A percentile compares a stretch with the other conserved stretches of the same genome.
Conservation (phyloP, 2,797 vertebrate species). For the Pantherophis alleghaniensis region DNA sequence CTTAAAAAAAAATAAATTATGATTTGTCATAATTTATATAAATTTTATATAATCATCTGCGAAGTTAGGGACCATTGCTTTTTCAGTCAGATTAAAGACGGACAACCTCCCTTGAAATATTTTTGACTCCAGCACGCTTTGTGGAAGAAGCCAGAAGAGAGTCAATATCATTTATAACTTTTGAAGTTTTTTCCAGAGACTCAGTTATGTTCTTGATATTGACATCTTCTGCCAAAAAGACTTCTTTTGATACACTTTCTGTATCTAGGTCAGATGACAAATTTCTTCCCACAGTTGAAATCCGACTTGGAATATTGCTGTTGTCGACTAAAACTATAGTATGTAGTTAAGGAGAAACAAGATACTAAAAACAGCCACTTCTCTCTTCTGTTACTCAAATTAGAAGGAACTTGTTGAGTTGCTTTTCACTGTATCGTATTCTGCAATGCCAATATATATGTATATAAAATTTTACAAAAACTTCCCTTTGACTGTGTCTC, state of each 20-base stretch:
- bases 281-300: conserved; percentile 33
- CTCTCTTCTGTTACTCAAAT: neutral
- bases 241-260: neutral
- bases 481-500: neutral
- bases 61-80: neutral
- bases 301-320: conserved; percentile 52
- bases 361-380: neutral
- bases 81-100: fast-evolving
- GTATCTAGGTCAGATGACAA: neutral
- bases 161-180: conserved; percentile 75
- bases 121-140: conserved; percentile 25
- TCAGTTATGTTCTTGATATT: conserved; percentile 42
- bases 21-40: neutral
- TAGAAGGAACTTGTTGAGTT: neutral
- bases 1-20: neutral
- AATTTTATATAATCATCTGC: neutral
- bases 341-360: conserved; percentile 59
- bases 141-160: conserved; percentile 62
- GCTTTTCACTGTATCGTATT: neutral
- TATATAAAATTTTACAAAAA: neutral
- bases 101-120: neutral
- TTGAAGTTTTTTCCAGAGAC: conserved; percentile 72
- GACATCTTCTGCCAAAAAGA: conserved; percentile 6
- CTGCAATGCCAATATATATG: neutral
- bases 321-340: conserved; percentile 69